These are phyloP conservation scores for Epinotia demarniana DNA, from an alignment of 2,888 invertebrate species.

Conservation along the genomic window DNA sequence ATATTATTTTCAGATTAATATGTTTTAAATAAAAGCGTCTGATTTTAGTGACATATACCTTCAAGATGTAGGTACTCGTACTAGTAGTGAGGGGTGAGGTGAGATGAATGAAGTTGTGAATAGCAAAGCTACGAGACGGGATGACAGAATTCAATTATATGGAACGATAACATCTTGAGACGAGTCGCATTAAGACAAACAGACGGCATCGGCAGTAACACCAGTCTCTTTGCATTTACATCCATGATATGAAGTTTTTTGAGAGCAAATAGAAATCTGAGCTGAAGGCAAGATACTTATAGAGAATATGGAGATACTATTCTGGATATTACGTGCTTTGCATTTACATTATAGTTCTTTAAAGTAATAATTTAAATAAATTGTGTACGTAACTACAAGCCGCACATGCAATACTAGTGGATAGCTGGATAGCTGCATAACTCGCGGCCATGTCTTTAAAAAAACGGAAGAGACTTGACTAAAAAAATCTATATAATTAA, in stretches of 20 bases:
- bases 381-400: too few relatives aligned
- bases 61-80: not conserved
- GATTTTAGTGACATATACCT: too few relatives aligned
- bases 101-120: not conserved
- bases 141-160: slow-evolving; percentile 51
- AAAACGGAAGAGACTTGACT: too few relatives aligned
- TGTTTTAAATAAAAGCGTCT: too few relatives aligned
- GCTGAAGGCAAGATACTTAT: slow-evolving; percentile 14
- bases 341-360: not conserved
- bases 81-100: not conserved
- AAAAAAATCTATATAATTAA: too few relatives aligned
- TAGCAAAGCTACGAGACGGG: slow-evolving; percentile 42
- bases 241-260: slow-evolving; percentile 45
- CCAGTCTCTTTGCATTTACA: slow-evolving; percentile 57
- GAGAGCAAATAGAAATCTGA: slow-evolving; percentile 10
- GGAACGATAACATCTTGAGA: slow-evolving; percentile 53
- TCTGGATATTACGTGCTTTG: not conserved
- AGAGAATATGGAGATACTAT: not conserved
- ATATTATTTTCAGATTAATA: too few relatives aligned
- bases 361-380: too few relatives aligned
- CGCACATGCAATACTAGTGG: too few relatives aligned
- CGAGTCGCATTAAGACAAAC: slow-evolving; percentile 65
- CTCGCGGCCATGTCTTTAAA: too few relatives aligned
- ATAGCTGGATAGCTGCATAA: too few relatives aligned
- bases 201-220: slow-evolving; percentile 57